Evolutionary conservation across 2,888 invertebrate species (phyloP).

Genomic region (Cephonodes hylas): DNA sequence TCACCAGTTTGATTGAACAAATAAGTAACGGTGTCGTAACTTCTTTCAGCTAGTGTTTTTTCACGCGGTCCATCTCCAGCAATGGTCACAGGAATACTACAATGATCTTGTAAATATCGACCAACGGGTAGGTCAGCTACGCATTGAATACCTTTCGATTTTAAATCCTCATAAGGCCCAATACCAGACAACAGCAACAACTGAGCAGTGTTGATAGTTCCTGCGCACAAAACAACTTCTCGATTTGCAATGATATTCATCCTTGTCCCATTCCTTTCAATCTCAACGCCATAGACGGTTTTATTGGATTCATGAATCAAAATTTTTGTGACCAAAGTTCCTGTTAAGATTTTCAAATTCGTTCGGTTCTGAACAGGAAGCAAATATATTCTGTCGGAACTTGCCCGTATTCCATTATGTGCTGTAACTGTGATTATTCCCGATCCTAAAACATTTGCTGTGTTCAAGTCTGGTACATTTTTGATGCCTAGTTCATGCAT

Average conservation of each 20-base stretch:
- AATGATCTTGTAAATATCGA: conserved; percentile 77
- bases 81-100: conserved; percentile 56
- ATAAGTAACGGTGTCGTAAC: conserved; percentile 67
- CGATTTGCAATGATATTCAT: conserved; percentile 11
- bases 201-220: conserved; percentile 73
- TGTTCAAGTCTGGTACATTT: conserved; percentile 60
- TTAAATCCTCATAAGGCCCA: conserved; percentile 62
- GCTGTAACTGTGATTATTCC: conserved; percentile 69
- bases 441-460: conserved; percentile 66
- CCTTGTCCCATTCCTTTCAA: conserved; percentile 14
- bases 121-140: conserved; percentile 71
- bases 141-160: conserved; percentile 51
- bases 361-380: conserved; percentile 32
- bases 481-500: conserved; percentile 69
- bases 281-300: conserved; percentile 24
- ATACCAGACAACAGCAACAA: conserved; percentile 77
- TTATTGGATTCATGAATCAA: conserved; percentile 18
- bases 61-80: conserved; percentile 45
- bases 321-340: conserved; percentile 20
- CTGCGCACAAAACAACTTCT: conserved; percentile 71
- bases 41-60: conserved; percentile 31
- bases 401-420: conserved; percentile 66
- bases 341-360: conserved; percentile 22
- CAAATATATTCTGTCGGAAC: conserved; percentile 82
- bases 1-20: conserved; percentile 74